Percentiles rank a stretch among this genome's conserved stretches.
Conservation (phyloP, 2,113 vertebrate species). For the Galbula dea region DNA sequence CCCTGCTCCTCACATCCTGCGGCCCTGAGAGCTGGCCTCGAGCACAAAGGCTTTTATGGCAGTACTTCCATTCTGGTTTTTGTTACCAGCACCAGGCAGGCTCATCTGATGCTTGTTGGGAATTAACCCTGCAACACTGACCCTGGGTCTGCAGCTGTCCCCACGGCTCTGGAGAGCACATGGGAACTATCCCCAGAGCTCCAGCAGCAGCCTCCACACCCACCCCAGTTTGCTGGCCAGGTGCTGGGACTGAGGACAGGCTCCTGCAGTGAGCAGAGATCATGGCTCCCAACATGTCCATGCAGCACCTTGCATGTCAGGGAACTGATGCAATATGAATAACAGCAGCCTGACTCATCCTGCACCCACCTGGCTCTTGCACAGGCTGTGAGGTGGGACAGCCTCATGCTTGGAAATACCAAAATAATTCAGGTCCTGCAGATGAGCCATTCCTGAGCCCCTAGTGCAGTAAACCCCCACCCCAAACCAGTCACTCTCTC, state of each 20-base stretch:
- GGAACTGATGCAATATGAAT: not conserved
- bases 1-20: not conserved
- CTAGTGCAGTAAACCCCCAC: not conserved
- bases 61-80: too few relatives aligned
- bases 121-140: accelerated
- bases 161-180: not conserved
- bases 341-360: conserved; percentile 33
- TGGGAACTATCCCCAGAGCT: not conserved
- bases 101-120: not conserved
- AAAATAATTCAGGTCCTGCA: not conserved
- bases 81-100: not conserved
- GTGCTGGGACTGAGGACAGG: not conserved
- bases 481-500: accelerated
- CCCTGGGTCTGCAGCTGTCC: not conserved
- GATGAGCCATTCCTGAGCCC: not conserved
- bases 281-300: accelerated
- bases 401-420: not conserved
- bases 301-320: not conserved
- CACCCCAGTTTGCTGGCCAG: accelerated
- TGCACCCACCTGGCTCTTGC: not conserved
- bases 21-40: not conserved
- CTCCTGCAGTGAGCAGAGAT: not conserved
- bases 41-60: not conserved
- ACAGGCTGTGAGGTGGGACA: not conserved
- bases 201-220: accelerated